Percentiles rank a stretch among this genome's conserved stretches.
Evolutionary conservation across 2,113 vertebrate genomes (phyloP).

Genomic region (Alaudala cheleensis): DNA sequence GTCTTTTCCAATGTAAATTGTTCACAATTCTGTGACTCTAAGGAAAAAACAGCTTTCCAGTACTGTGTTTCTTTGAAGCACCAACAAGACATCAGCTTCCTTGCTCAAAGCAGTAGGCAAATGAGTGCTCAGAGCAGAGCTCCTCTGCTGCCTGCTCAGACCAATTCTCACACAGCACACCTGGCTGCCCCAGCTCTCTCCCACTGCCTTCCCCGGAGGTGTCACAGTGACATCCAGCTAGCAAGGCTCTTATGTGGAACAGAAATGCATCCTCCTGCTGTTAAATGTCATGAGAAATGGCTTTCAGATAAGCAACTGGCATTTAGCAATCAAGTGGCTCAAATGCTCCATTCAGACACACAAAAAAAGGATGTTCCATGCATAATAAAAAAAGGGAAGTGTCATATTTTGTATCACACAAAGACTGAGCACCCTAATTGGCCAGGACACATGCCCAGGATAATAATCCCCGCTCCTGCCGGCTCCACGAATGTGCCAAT

Average conservation of each 20-base stretch:
- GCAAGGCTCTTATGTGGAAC: neutral
- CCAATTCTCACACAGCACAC: neutral
- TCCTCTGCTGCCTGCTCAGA: neutral
- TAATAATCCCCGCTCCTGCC: neutral
- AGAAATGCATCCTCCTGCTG: neutral
- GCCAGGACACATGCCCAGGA: neutral
- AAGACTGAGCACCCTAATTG: neutral
- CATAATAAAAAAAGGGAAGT: neutral
- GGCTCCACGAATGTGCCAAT: neutral
- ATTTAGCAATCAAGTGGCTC: constrained; percentile 2
- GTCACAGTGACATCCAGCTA: neutral
- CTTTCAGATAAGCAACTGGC: neutral
- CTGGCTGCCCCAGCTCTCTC: neutral
- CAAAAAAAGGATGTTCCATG: neutral
- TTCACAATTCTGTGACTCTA: neutral
- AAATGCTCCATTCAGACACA: neutral
- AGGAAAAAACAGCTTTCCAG: neutral
- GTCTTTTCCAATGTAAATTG: neutral
- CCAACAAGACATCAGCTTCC: neutral
- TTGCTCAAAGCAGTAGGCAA: neutral
- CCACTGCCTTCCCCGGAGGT: neutral
- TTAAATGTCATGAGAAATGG: constrained; percentile 19
- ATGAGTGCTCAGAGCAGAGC: neutral
- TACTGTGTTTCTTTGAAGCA: neutral
- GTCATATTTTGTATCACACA: neutral